phyloP scores from a whole-genome alignment of 2,113 vertebrate genomes.

The Odontesthes bonariensis region DNA sequence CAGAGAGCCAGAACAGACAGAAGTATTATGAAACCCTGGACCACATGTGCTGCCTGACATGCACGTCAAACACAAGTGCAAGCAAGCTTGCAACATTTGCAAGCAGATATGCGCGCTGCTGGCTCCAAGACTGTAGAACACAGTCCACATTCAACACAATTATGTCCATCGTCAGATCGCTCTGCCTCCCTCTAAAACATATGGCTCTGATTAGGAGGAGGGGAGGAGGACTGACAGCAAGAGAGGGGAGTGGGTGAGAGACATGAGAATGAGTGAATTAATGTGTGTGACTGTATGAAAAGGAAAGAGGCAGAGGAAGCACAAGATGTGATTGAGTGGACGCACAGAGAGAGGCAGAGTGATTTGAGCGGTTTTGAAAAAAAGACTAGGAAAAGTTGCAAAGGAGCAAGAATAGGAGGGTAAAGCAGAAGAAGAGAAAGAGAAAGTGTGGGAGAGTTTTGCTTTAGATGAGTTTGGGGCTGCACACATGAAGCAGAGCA shows the following conservation, averaged over 20 bases:
- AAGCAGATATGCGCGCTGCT: slow-evolving; percentile 24
- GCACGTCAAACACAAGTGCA: slow-evolving; percentile 42
- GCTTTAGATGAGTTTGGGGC: slow-evolving; percentile 70
- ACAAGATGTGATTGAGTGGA: slow-evolving; percentile 46
- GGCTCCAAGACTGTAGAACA: slow-evolving; percentile 53
- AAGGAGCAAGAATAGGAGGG: slow-evolving; percentile 30
- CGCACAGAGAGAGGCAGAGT: slow-evolving; percentile 40
- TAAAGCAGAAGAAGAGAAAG: slow-evolving; percentile 33
- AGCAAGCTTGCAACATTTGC: slow-evolving; percentile 37
- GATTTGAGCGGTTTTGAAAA: slow-evolving; percentile 30
- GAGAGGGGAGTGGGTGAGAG: slow-evolving; percentile 49
- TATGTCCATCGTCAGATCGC: slow-evolving; percentile 80
- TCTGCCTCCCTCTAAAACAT: slow-evolving; percentile 83
- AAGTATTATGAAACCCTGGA: slow-evolving; percentile 45
- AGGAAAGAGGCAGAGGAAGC: slow-evolving; percentile 16
- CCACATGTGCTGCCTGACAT: slow-evolving; percentile 40
- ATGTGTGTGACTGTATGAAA: slow-evolving; percentile 54
- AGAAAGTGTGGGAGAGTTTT: slow-evolving; percentile 53
- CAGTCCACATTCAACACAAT: slow-evolving; percentile 65
- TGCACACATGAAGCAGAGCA: slow-evolving; percentile 81
- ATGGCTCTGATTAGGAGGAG: slow-evolving; percentile 87
- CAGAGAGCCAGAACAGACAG: slow-evolving; percentile 24
- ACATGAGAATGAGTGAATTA: slow-evolving; percentile 37
- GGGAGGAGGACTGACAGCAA: slow-evolving; percentile 53
- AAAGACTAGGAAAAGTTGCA: slow-evolving; percentile 52